Base-by-base conservation (phyloP, 2,888 invertebrate genomes). In the Drosophila formosana region DNA sequence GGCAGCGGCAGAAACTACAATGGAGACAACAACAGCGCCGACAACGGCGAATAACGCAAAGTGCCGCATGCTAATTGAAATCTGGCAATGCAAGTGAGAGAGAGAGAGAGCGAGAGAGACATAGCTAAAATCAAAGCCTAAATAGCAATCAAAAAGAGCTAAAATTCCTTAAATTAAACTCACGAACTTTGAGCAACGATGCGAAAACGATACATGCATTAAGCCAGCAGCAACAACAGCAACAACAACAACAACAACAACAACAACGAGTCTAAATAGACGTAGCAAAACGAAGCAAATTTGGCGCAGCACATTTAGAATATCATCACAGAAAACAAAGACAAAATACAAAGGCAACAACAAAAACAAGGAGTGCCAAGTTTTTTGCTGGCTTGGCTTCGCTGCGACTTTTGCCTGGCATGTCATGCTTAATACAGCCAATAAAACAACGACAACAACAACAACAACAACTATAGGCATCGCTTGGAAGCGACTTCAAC, bases 291-390 rank as follows among this genome's bases (percentile, higher is more conserved):
- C 86, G 73, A 89, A 85, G 82, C 85, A 82, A 90, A 89, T 82
- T 90, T 83, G 82, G 82, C 79, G 70, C 83, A 89, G 86, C 83
- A 81, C 90, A 88, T 89, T 90, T 90, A 90, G 90, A 90, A 90
- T 91, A 91, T 90, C 90, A 90, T 91, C 90, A 82, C 82, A 89
- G 53, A 66, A 51, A 53, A 62, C 69, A 71, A 78, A 32, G 47
- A 67, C 60, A 53, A 55, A 30, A 41, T 37, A 25, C 60, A 72
- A 70, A 41, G 18, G 39, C 37, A 37, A 52, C 51, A 65, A 65
- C 72, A 78, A 72, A 87, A 81, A 77, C 79, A 90, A 90, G 90
- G 90, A 91, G 90, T 90, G 90, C 90, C 90, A 64, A 72, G 51
- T 66, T 66, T 81, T 56, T 18, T 18, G 18, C 32, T 72, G 71